Base-by-base conservation (phyloP, 2,888 invertebrate species). In the Drosophila buzzatii region DNA sequence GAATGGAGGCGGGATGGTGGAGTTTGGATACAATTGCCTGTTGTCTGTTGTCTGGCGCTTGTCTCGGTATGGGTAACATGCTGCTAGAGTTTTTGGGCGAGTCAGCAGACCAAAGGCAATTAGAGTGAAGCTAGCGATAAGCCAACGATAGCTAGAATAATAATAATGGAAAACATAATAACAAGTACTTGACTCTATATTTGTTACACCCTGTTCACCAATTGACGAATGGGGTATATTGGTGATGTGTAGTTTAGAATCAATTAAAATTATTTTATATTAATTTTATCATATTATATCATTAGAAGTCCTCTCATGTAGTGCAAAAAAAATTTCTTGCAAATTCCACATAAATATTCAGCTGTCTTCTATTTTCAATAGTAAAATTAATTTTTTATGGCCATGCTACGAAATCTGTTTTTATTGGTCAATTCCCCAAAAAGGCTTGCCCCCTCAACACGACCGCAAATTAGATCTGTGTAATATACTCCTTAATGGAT, bases 91-190 rank as follows among this genome's bases (percentile, higher is more conserved):
- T 31, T 69, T 49, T 58, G 42, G 41, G 16, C 39, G 35, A 74
- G 47, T 65, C 65, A 63, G 73, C 66, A 59, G 68, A 73, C 72
- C 66, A 68, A 70, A 78, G 61, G 78, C 81, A 83, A 83, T 83
- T 82, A 81, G 51, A 67, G 52, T 58, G 47, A 44, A 55, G 57
- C 51, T 52, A 65, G 64, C 52, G 79, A 82, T 82, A 82, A 81
- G 68, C 63, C 51, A 74, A 18, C 61, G 45, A 27, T 52, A 44
- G 44, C 41, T 41, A 53, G 35, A 63, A 57, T 45, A 70, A 52
- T 49, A 64, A 51, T 42, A 57, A 45, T 14, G 37, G 20, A 10
- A 57, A 33, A 33, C 16, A 18, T 37, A 68, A 35, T 44, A 58
- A 59, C 52, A 70, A 12, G 41, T 55, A 41, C 55, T 55, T 69